A percentile compares a stretch with the other conserved stretches of the same genome.
Conservation (phyloP, 2,113 vertebrate species). For the Zootoca vivipara region DNA sequence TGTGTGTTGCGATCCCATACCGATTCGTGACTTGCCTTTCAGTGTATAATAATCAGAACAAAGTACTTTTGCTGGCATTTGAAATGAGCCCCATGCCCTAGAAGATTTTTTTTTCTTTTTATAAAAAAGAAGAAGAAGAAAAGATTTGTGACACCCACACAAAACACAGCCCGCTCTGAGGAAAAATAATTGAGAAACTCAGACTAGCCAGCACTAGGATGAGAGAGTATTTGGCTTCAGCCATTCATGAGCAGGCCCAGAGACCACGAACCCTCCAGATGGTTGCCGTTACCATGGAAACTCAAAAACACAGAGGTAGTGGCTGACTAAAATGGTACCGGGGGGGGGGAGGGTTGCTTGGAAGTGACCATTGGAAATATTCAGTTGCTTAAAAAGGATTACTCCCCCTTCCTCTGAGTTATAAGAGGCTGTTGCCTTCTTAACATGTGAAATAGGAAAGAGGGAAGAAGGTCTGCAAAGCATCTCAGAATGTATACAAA, state of each 20-base stretch:
- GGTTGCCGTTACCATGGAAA: slow-evolving; percentile 13
- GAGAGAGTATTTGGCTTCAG: neutral
- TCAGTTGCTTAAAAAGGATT: neutral
- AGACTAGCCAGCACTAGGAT: neutral
- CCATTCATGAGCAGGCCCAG: neutral
- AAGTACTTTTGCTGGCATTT: neutral
- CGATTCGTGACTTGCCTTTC: neutral
- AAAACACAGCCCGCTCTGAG: neutral
- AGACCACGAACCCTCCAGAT: slow-evolving; percentile 8
- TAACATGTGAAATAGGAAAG: neutral
- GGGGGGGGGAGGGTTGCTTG: neutral
- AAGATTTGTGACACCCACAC: neutral
- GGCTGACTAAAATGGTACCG: neutral
- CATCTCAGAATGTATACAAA: neutral
- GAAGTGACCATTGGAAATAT: neutral
- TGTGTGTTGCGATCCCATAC: neutral
- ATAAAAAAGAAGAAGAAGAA: no score
- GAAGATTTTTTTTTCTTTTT: neutral
- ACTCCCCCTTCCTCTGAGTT: neutral
- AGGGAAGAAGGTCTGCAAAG: neutral
- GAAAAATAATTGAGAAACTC: neutral
- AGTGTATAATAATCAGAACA: neutral
- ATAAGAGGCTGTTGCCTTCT: neutral
- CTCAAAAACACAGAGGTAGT: neutral
- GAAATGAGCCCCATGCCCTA: neutral